Evolutionary conservation across 1,140 invertebrate genomes (phyloP).

Genomic region (Chelonus insularis): DNA sequence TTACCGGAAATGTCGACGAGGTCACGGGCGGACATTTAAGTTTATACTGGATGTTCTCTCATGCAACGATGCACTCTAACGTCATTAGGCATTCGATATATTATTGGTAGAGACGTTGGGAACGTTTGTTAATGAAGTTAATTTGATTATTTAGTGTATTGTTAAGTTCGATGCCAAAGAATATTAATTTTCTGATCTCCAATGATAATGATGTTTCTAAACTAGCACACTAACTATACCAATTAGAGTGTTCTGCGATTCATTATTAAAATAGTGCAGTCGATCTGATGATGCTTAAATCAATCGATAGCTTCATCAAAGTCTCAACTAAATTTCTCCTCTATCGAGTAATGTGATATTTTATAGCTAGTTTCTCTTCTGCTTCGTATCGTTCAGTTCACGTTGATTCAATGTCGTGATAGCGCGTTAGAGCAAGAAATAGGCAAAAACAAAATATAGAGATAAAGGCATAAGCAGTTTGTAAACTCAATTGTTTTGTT

Average conservation of each 20-base stretch:
- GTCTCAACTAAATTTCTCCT: neutral
- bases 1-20: constrained; percentile 19
- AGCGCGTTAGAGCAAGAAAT: neutral
- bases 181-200: too few relatives aligned
- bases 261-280: neutral
- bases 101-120: too few relatives aligned
- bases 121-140: too few relatives aligned
- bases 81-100: too few relatives aligned
- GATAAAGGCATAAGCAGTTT: neutral
- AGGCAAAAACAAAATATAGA: neutral
- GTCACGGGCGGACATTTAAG: constrained; percentile 12
- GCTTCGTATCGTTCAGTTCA: neutral
- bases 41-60: neutral
- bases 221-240: too few relatives aligned
- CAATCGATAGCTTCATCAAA: neutral
- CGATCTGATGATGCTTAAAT: neutral
- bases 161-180: too few relatives aligned
- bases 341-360: neutral
- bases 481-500: constrained; percentile 1
- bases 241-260: neutral
- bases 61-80: too few relatives aligned
- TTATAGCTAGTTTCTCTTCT: neutral
- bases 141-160: too few relatives aligned
- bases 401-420: neutral
- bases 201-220: too few relatives aligned